These are phyloP conservation scores for Bombus sylvicola DNA, from an alignment of 1,140 invertebrate species.

Conservation along the genomic window DNA sequence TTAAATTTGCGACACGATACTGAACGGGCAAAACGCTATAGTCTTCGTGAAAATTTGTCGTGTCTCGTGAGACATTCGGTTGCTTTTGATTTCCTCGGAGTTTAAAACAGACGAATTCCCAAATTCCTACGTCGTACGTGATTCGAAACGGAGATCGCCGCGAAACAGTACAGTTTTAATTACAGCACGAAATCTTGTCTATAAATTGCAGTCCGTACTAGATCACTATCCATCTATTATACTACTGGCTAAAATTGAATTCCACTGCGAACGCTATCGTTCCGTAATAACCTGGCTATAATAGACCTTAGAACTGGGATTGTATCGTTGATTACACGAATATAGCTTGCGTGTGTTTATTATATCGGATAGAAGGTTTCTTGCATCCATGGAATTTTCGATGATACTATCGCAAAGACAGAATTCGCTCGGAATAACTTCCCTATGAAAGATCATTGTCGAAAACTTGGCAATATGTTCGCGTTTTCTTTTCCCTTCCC, in stretches of 20 bases:
- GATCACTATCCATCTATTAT: no score
- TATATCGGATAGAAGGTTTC: not conserved
- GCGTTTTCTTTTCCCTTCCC: not conserved
- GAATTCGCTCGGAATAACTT: not conserved
- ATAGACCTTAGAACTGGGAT: not conserved
- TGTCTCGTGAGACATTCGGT: no score
- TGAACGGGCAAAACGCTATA: no score
- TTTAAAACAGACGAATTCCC: no score
- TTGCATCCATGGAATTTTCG: not conserved
- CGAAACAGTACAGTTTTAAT: slow-evolving; percentile 14
- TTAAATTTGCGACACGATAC: no score
- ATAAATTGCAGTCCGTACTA: not conserved
- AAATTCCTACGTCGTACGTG: no score
- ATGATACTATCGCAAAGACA: not conserved
- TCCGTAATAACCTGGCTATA: slow-evolving; percentile 1
- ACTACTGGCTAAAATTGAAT: slow-evolving; percentile 18
- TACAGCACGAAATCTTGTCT: not conserved
- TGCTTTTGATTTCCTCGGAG: no score
- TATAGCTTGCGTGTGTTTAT: not conserved
- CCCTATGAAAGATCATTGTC: not conserved
- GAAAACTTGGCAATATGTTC: not conserved
- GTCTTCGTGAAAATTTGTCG: no score
- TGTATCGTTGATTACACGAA: not conserved
- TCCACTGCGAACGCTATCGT: not conserved
- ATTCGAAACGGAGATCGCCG: no score